Conservation (phyloP, 2,888 invertebrate species). For the Tenthredo distinguenda region DNA sequence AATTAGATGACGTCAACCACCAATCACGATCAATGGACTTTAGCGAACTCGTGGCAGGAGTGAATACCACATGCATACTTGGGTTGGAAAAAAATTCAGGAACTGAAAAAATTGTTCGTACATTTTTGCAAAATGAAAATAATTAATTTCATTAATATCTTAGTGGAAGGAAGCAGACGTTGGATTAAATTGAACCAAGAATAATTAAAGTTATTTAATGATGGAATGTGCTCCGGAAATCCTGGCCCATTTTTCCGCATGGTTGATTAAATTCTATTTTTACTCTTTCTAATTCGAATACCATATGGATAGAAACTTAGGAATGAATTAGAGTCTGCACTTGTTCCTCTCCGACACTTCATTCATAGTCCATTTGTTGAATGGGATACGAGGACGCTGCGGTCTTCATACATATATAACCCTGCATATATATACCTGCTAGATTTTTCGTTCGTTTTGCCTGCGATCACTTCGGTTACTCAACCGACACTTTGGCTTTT, state of each 20-base stretch:
- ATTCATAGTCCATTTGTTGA: conserved; percentile 38
- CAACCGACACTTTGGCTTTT: conserved; percentile 1
- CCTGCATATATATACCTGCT: background rate
- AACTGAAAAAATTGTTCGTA: background rate
- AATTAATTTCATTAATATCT: background rate
- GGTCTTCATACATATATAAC: conserved; percentile 15
- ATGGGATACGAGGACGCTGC: conserved; percentile 29
- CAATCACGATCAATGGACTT: conserved; percentile 31
- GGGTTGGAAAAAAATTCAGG: background rate
- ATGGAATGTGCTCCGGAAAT: conserved; percentile 31
- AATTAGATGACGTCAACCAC: conserved; percentile 36
- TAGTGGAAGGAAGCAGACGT: background rate
- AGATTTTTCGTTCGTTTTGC: background rate
- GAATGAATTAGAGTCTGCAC: background rate
- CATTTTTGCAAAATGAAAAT: background rate
- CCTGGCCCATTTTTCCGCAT: background rate
- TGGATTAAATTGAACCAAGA: background rate
- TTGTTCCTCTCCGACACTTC: conserved; percentile 28
- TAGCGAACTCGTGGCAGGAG: background rate
- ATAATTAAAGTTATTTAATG: background rate
- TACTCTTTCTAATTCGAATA: background rate
- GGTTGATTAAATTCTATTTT: background rate
- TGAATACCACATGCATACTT: background rate
- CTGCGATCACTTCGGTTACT: conserved; percentile 7
- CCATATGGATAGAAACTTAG: conserved; percentile 16